phyloP scores from a whole-genome alignment of 2,888 invertebrate genomes.

The Epirrita christyi region DNA sequence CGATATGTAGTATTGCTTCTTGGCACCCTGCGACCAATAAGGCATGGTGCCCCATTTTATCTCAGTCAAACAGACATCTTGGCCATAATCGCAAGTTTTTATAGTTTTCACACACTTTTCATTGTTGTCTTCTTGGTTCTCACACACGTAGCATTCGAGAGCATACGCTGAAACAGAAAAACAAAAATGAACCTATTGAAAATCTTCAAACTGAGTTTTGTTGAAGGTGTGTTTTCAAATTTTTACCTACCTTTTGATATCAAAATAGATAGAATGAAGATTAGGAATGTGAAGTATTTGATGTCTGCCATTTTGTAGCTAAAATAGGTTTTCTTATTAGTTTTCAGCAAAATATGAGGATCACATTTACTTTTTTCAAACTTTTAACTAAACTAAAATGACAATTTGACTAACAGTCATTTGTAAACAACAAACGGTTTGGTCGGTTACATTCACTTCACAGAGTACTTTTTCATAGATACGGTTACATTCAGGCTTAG shows the following conservation, averaged over 20 bases:
- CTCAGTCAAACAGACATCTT: conserved; percentile 95
- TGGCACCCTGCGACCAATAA: conserved; percentile 96
- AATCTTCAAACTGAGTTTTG: background rate
- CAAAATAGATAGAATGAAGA: conserved; percentile 3
- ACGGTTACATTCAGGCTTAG: no score
- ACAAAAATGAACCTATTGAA: background rate
- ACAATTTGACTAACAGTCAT: no score
- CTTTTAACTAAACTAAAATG: no score
- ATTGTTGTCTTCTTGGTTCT: conserved; percentile 95
- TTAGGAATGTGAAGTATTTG: conserved; percentile 4
- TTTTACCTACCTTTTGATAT: conserved; percentile 14
- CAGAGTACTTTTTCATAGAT: no score
- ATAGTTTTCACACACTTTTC: conserved; percentile 97
- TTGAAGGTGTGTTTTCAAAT: background rate
- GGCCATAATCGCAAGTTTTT: conserved; percentile 93
- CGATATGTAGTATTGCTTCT: conserved; percentile 96
- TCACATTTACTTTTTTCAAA: no score
- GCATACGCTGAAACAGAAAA: conserved; percentile 79
- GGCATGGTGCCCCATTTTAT: conserved; percentile 98
- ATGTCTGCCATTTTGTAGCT: conserved; percentile 9
- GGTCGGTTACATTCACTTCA: no score
- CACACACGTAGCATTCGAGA: conserved; percentile 98
- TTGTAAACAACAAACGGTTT: background rate
- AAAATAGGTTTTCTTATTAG: no score
- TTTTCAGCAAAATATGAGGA: no score